These are phyloP conservation scores for Laticauda laticaudata DNA, from an alignment of 2,113 vertebrate species.

Conservation along the genomic window DNA sequence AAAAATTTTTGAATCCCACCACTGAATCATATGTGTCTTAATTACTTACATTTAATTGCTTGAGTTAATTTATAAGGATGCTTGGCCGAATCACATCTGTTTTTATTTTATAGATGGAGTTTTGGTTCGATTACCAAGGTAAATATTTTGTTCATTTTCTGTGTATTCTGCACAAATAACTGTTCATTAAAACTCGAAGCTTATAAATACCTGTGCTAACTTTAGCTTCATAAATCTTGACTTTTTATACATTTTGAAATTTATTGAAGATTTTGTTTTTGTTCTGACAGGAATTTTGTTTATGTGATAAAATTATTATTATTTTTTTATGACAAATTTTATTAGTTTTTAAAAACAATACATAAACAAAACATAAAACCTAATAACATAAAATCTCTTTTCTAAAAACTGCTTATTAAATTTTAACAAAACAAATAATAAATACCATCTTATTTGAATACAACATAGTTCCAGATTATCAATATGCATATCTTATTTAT, in stretches of 20 bases:
- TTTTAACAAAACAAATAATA: too few species aligned
- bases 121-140: slow-evolving; percentile 83
- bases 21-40: not conserved
- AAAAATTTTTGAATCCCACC: too few species aligned
- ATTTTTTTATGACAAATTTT: too few species aligned
- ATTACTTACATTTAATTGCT: not conserved
- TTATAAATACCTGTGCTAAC: not conserved
- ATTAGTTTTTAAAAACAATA: too few species aligned
- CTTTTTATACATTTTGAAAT: not conserved
- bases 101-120: slow-evolving; percentile 76
- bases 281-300: not conserved
- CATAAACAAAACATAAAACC: too few species aligned
- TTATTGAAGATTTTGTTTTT: not conserved
- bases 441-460: too few species aligned
- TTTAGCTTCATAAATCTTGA: not conserved
- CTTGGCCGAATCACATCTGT: not conserved
- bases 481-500: too few species aligned
- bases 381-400: too few species aligned
- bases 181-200: not conserved
- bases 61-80: not conserved
- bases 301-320: not conserved
- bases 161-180: not conserved
- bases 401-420: too few species aligned
- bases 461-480: too few species aligned
- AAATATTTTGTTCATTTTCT: slow-evolving; percentile 28